Conservation (phyloP, 2,113 vertebrate species). For the Prunella himalayana region DNA sequence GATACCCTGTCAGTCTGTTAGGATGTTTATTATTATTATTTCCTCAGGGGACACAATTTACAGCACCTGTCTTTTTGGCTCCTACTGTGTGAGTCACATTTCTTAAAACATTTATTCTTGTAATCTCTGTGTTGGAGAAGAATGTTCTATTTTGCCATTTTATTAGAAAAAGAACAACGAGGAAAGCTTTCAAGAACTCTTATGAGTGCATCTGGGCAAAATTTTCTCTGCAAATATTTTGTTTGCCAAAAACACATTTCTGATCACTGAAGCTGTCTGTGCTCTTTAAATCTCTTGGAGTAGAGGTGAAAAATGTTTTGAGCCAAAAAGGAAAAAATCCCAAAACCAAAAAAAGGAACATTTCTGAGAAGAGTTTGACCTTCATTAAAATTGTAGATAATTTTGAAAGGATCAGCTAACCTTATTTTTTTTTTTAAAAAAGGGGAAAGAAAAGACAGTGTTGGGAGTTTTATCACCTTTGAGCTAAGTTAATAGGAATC, state of each 20-base stretch:
- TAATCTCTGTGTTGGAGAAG: background rate
- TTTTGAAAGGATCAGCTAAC: background rate
- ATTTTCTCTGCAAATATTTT: background rate
- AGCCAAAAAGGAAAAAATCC: background rate
- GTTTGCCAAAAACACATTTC: background rate
- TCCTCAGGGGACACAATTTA: background rate
- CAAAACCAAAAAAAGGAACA: background rate
- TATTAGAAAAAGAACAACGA: background rate
- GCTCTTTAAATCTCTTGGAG: background rate
- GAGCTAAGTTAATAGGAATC: background rate
- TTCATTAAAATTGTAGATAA: background rate
- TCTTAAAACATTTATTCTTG: background rate
- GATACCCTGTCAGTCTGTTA: background rate
- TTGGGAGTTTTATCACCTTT: background rate
- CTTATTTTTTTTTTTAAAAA: background rate
- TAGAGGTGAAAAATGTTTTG: background rate
- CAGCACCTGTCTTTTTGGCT: background rate
- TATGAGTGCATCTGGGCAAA: background rate
- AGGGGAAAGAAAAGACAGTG: fast-evolving
- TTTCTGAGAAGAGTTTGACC: background rate
- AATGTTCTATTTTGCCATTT: background rate
- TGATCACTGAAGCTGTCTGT: background rate
- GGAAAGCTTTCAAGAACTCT: background rate
- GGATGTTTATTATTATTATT: background rate
- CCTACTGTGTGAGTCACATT: background rate